phyloP scores from a whole-genome alignment of 2,888 invertebrate genomes.

The Dryobota labecula region DNA sequence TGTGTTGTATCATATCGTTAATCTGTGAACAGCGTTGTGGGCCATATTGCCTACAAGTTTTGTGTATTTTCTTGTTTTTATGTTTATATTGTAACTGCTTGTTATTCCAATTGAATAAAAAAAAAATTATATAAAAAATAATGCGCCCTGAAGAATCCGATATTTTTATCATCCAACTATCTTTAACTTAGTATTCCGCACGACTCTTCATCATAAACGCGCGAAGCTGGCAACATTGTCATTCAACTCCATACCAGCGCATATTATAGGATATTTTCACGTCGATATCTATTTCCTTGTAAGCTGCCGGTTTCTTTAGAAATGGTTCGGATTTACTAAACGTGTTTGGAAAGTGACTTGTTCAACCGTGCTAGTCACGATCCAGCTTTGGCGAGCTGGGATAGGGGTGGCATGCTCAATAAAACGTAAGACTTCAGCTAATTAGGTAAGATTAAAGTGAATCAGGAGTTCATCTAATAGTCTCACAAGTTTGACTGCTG shows the following conservation, averaged over 20 bases:
- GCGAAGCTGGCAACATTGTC: constrained; percentile 28
- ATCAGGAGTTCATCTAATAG: too few species aligned
- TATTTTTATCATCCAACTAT: constrained; percentile 9
- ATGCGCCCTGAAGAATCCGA: too few species aligned
- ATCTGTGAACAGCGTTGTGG: too few species aligned
- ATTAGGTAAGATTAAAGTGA: not conserved
- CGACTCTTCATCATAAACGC: constrained; percentile 10
- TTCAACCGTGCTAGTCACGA: constrained; percentile 75
- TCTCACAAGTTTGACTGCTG: too few species aligned
- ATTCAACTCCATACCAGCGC: constrained; percentile 31
- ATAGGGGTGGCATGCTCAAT: constrained; percentile 43
- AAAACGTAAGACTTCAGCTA: not conserved
- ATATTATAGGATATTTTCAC: constrained; percentile 55
- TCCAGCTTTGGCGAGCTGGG: constrained; percentile 48
- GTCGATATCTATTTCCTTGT: constrained; percentile 67
- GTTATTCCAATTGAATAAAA: too few species aligned
- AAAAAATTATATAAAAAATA: too few species aligned
- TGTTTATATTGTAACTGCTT: too few species aligned
- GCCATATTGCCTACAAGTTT: too few species aligned
- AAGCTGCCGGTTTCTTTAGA: constrained; percentile 72
- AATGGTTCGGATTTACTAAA: constrained; percentile 81
- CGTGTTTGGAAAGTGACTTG: constrained; percentile 85
- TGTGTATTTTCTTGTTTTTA: too few species aligned
- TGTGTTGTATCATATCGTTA: too few species aligned
- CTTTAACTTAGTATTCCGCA: constrained; percentile 23